Conservation (phyloP, 2,113 vertebrate species). For the Limanda limanda region DNA sequence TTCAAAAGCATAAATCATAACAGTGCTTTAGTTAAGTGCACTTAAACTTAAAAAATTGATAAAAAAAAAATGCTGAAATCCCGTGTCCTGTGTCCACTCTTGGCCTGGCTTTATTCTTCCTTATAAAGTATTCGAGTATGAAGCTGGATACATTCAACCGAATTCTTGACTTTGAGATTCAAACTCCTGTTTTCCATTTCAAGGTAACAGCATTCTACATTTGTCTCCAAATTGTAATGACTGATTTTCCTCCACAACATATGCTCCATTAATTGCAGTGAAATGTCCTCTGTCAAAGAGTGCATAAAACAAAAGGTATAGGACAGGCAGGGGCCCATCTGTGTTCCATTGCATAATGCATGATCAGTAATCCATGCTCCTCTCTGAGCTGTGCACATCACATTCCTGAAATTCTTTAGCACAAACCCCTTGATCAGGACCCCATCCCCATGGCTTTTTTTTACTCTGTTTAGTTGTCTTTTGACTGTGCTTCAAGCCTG, state of each 20-base stretch:
- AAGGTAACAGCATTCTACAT: background rate
- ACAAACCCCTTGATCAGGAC: constrained; percentile 22
- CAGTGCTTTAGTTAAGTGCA: too few species aligned
- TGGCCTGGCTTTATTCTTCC: background rate
- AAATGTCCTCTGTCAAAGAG: constrained; percentile 6
- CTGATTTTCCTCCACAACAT: background rate
- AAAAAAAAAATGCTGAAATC: background rate
- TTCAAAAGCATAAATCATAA: too few species aligned
- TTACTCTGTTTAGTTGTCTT: background rate
- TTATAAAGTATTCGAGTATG: too few species aligned
- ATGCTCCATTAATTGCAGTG: background rate
- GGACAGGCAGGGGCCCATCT: constrained; percentile 37
- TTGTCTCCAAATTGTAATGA: background rate
- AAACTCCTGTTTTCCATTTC: background rate
- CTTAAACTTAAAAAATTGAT: background rate
- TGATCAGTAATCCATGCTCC: constrained; percentile 41
- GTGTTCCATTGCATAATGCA: constrained; percentile 35
- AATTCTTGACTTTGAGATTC: too few species aligned
- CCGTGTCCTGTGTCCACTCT: background rate
- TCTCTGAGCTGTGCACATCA: constrained; percentile 33
- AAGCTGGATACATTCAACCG: too few species aligned
- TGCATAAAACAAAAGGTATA: constrained; percentile 16
- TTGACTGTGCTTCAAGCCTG: background rate
- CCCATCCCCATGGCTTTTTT: background rate
- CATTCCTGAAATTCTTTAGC: constrained; percentile 56